A percentile compares a stretch with the other conserved stretches of the same genome.
Conservation (phyloP, 2,113 vertebrate genomes). For the Brienomyrus longianalis region DNA sequence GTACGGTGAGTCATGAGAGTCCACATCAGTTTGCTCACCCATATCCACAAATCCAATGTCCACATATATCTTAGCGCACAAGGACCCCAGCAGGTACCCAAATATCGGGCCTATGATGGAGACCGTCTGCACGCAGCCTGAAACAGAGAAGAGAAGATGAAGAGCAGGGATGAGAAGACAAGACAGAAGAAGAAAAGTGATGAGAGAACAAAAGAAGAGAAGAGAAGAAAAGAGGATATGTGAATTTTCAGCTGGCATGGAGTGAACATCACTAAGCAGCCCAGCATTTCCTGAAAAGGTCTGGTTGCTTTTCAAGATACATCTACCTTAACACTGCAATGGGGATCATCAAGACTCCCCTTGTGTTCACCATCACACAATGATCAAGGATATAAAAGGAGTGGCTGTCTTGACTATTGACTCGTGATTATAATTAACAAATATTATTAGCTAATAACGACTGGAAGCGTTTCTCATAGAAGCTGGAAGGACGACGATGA, state of each 20-base stretch:
- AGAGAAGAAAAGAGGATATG: neutral
- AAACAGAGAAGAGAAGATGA: constrained; percentile 3
- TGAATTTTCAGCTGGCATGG: neutral
- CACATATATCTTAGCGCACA: constrained; percentile 65
- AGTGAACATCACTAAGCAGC: neutral
- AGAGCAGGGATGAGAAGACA: neutral
- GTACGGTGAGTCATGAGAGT: neutral
- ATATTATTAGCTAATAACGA: neutral
- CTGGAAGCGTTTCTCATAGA: neutral
- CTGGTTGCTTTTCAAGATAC: neutral
- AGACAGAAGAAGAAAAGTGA: neutral
- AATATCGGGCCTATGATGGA: constrained; percentile 63
- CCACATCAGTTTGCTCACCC: constrained; percentile 43
- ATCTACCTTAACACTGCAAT: neutral
- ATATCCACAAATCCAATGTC: constrained; percentile 66
- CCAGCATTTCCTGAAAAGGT: neutral
- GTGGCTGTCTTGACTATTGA: neutral
- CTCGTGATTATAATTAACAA: neutral
- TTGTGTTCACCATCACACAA: neutral
- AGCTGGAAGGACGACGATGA: neutral
- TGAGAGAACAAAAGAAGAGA: too few relatives aligned
- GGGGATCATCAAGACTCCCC: neutral
- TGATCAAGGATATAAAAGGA: neutral
- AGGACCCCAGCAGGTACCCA: constrained; percentile 59
- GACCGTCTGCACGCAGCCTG: constrained; percentile 64